These are phyloP conservation scores for Oryzias melastigma DNA, from an alignment of 2,113 vertebrate species.

Conservation along the genomic window DNA sequence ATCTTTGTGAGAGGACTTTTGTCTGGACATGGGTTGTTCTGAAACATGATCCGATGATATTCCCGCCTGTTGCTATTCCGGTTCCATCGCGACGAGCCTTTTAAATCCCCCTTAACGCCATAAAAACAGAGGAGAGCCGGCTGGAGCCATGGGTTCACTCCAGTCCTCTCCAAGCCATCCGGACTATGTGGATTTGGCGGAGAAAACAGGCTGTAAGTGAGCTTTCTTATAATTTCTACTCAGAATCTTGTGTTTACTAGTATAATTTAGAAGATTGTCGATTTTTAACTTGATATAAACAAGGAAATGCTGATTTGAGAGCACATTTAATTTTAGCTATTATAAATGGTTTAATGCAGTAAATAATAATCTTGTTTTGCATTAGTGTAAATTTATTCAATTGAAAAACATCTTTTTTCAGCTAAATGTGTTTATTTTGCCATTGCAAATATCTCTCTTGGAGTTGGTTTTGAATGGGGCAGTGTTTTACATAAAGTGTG, in stretches of 20 bases:
- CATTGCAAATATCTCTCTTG: too few species aligned
- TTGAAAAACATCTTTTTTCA: too few species aligned
- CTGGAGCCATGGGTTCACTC: constrained; percentile 79
- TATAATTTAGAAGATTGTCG: too few species aligned
- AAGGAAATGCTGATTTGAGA: too few species aligned
- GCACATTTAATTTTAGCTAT: too few species aligned
- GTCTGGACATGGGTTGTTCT: constrained; percentile 14
- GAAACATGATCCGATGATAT: constrained; percentile 13
- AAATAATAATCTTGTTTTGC: too few species aligned
- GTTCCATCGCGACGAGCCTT: not conserved
- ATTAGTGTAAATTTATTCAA: too few species aligned
- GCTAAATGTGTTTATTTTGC: too few species aligned
- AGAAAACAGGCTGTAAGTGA: constrained; percentile 91
- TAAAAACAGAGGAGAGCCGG: not conserved
- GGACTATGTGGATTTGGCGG: constrained; percentile 78
- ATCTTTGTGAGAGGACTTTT: not conserved
- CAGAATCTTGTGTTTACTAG: too few species aligned
- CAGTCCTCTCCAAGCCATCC: constrained; percentile 79
- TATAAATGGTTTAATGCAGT: too few species aligned
- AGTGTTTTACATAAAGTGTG: constrained; percentile 47
- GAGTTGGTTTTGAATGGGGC: not conserved
- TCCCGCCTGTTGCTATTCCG: not conserved
- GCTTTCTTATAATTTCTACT: not conserved
- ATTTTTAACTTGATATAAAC: too few species aligned
- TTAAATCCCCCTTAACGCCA: not conserved